These are phyloP conservation scores for Xenopus laevis DNA, from an alignment of 2,113 vertebrate genomes.

Conservation along the genomic window DNA sequence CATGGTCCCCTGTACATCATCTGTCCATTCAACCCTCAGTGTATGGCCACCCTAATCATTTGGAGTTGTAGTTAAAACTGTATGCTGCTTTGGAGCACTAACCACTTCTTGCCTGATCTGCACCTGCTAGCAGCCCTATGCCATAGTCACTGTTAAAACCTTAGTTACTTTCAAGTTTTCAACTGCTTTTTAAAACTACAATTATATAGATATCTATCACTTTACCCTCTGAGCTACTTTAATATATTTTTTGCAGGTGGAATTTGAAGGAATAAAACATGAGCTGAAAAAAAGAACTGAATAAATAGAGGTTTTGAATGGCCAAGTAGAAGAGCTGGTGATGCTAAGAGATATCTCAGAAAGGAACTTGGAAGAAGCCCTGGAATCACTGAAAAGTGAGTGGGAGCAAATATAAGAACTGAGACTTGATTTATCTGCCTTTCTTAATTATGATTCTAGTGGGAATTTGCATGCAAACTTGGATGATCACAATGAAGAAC, in stretches of 20 bases:
- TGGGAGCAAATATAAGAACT: slow-evolving; percentile 76
- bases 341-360: slow-evolving; percentile 69
- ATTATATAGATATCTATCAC: too few relatives aligned
- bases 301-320: slow-evolving; percentile 65
- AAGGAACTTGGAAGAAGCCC: slow-evolving; percentile 74
- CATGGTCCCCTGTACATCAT: too few relatives aligned
- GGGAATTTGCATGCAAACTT: slow-evolving; percentile 67
- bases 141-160: too few relatives aligned
- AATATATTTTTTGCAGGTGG: slow-evolving; percentile 58
- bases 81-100: too few relatives aligned
- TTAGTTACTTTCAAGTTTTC: too few relatives aligned
- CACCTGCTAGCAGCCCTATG: too few relatives aligned
- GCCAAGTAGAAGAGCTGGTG: slow-evolving; percentile 67
- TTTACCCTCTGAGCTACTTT: too few relatives aligned
- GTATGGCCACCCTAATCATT: too few relatives aligned
- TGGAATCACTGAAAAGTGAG: slow-evolving; percentile 76
- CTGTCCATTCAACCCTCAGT: too few relatives aligned
- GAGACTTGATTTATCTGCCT: slow-evolving; percentile 65
- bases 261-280: slow-evolving; percentile 76
- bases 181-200: too few relatives aligned
- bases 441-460: slow-evolving; percentile 64
- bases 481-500: slow-evolving; percentile 60
- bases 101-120: too few relatives aligned
- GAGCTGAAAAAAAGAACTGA: slow-evolving; percentile 73
- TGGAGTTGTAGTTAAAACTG: too few relatives aligned